A percentile compares a stretch with the other conserved stretches of the same genome.
phyloP scores from a whole-genome alignment of 2,113 vertebrate genomes.

The Myrmecobius fasciatus region DNA sequence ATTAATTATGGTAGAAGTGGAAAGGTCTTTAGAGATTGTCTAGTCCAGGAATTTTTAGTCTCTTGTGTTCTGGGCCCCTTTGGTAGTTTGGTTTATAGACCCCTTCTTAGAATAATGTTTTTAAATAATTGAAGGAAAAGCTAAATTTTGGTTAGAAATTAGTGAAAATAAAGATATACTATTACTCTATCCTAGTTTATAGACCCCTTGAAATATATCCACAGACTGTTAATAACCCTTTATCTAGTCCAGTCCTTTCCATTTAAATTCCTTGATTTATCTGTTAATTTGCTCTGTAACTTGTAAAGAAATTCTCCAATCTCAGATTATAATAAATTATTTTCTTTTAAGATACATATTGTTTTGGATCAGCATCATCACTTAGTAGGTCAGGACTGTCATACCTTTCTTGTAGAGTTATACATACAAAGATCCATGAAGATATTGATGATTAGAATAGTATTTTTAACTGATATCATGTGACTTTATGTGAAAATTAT shows the following conservation, averaged over 20 bases:
- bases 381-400: neutral
- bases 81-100: neutral
- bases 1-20: neutral
- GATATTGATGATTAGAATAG: neutral
- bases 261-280: neutral
- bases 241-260: neutral
- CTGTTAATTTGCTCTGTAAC: neutral
- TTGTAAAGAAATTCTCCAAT: neutral
- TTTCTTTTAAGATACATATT: neutral
- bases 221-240: neutral
- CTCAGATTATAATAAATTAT: neutral
- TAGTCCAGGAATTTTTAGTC: neutral
- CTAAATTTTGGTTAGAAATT: neutral
- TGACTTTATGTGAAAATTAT: neutral
- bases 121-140: neutral
- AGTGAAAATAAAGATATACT: neutral
- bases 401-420: neutral
- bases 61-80: neutral
- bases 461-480: neutral
- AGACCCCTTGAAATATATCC: neutral
- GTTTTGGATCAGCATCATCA: neutral
- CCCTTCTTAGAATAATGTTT: neutral
- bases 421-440: neutral
- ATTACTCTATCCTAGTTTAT: neutral
- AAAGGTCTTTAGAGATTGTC: neutral